Conservation (phyloP, 2,888 invertebrate species). For the Tenthredo mesomela region DNA sequence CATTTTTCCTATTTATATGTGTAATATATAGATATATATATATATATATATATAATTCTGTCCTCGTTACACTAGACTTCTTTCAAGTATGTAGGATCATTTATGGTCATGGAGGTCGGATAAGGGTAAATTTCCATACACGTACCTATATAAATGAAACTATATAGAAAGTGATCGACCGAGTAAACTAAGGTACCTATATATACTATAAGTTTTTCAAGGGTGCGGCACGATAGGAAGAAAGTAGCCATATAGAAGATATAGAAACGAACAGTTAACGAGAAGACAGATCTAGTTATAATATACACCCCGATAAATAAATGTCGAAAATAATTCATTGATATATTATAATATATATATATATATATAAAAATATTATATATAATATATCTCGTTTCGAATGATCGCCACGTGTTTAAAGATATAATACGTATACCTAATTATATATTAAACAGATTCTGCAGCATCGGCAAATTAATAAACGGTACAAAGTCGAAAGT, state of each 20-base stretch:
- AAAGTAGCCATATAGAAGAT: neutral
- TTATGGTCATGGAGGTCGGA: constrained; percentile 37
- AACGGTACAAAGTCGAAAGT: neutral
- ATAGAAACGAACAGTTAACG: neutral
- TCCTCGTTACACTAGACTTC: neutral
- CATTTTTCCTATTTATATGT: neutral
- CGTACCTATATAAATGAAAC: neutral
- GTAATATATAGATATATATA: neutral
- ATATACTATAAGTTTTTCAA: constrained; percentile 22
- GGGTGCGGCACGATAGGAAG: constrained; percentile 39
- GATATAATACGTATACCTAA: neutral
- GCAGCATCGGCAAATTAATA: neutral
- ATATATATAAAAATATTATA: neutral
- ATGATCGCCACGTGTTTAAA: neutral
- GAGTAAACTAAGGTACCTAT: neutral
- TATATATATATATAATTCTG: neutral
- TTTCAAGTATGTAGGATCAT: neutral
- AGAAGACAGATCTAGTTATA: neutral
- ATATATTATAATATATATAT: too few species aligned
- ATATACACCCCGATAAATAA: neutral
- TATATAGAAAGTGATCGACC: constrained; percentile 33
- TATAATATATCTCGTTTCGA: neutral
- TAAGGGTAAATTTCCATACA: constrained; percentile 41
- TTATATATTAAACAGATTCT: neutral
- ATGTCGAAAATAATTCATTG: neutral